phyloP scores from a whole-genome alignment of 2,888 invertebrate species.

The Hydraecia micacea region DNA sequence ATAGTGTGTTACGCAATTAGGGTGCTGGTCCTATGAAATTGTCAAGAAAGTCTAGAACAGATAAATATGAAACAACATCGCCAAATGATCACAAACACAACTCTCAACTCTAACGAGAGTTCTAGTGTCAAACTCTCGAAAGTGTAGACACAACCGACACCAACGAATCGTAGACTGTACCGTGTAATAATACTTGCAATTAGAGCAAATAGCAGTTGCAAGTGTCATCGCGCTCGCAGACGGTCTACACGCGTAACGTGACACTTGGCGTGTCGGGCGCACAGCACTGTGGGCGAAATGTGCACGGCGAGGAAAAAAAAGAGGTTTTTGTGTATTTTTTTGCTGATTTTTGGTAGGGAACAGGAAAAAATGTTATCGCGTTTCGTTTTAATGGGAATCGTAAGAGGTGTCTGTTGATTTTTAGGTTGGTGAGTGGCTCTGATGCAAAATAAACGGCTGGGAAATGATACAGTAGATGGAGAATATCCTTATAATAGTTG shows the following conservation, averaged over 20 bases:
- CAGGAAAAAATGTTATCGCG: no score
- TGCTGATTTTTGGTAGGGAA: neutral
- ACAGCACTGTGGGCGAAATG: slow-evolving; percentile 63
- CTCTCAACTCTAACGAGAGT: slow-evolving; percentile 39
- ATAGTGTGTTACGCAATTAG: neutral
- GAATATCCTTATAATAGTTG: neutral
- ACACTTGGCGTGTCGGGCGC: slow-evolving; percentile 69
- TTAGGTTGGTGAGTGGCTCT: no score
- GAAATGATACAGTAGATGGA: neutral
- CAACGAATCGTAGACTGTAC: slow-evolving; percentile 48
- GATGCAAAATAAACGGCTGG: neutral
- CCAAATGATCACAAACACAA: slow-evolving; percentile 23
- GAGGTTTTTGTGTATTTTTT: neutral
- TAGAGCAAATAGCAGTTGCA: slow-evolving; percentile 75
- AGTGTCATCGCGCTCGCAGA: slow-evolving; percentile 74
- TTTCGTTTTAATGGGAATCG: neutral
- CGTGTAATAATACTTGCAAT: slow-evolving; percentile 78
- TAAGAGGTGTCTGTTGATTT: neutral
- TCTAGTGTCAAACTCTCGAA: slow-evolving; percentile 38
- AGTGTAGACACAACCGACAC: slow-evolving; percentile 55
- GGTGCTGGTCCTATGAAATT: neutral
- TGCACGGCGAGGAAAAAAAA: slow-evolving; percentile 5
- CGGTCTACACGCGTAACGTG: slow-evolving; percentile 70
- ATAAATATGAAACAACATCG: neutral
- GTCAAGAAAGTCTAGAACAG: neutral